Evolutionary conservation across 2,113 vertebrate genomes (phyloP).

Genomic region (Cercopithecus mona): DNA sequence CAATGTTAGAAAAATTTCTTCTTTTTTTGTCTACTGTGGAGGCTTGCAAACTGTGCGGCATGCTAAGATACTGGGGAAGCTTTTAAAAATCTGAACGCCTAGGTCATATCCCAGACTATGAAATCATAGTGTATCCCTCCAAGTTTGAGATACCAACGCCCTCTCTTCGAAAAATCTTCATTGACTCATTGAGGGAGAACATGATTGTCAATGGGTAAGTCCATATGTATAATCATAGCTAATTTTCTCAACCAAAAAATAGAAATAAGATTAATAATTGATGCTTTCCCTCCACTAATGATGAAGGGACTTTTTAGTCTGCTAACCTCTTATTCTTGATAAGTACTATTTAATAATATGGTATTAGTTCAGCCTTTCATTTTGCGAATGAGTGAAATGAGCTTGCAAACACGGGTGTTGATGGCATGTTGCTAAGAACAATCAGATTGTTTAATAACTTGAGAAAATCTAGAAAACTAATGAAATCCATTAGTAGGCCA

Average conservation of each 20-base stretch:
- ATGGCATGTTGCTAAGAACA: slow-evolving; percentile 48
- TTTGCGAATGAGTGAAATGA: not conserved
- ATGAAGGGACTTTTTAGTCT: not conserved
- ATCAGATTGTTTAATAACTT: not conserved
- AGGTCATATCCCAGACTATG: not conserved
- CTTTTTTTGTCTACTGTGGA: not conserved
- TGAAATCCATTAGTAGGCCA: not conserved
- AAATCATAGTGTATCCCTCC: not conserved
- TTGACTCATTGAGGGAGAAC: not conserved
- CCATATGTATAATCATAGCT: not conserved
- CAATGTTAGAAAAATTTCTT: not conserved
- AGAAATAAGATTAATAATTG: not conserved
- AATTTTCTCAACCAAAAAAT: not conserved
- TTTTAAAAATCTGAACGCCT: not conserved
- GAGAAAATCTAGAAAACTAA: not conserved
- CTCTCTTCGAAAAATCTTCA: not conserved
- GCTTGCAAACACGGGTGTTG: not conserved
- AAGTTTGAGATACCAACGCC: not conserved
- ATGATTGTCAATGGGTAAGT: not conserved
- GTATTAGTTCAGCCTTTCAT: not conserved
- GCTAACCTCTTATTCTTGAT: not conserved
- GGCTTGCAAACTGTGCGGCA: not conserved
- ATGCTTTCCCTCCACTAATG: not conserved
- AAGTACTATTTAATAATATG: not conserved
- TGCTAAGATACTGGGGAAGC: not conserved